Evolutionary conservation across 2,797 vertebrate species (phyloP).

Genomic region (Phalloptychus januarius): DNA sequence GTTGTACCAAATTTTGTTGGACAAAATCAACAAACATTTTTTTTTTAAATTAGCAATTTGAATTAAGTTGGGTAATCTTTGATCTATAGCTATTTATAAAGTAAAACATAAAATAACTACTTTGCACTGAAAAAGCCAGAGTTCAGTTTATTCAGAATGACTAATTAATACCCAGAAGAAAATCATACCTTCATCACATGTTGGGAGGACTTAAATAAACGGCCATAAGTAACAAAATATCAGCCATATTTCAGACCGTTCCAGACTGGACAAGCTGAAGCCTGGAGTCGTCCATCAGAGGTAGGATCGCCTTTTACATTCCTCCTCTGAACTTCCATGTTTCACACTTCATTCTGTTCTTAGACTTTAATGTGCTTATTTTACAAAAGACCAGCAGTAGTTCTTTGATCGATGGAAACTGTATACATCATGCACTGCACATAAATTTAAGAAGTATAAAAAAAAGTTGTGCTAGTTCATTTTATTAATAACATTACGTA

Average conservation of each 20-base stretch:
- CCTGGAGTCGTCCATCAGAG: neutral
- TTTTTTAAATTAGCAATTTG: neutral
- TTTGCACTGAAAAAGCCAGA: neutral
- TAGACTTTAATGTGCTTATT: neutral
- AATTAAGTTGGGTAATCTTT: neutral
- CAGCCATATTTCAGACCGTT: neutral
- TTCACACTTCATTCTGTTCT: neutral
- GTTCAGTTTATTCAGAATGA: neutral
- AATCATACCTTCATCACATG: neutral
- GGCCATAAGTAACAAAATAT: constrained; percentile 4
- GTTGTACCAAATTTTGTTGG: neutral
- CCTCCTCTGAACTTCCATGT: neutral
- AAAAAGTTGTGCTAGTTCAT: neutral
- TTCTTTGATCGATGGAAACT: neutral
- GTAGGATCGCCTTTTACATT: constrained; percentile 4
- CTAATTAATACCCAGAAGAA: neutral
- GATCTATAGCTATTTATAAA: neutral
- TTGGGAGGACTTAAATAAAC: neutral
- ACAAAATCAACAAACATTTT: neutral
- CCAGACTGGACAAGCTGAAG: neutral
- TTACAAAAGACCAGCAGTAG: neutral
- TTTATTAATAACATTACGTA: neutral
- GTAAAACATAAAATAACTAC: neutral
- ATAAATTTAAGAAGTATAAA: neutral
- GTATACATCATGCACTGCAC: neutral